Base-by-base conservation (phyloP, 2,888 invertebrate species). In the Acanthosepion esculentum region DNA sequence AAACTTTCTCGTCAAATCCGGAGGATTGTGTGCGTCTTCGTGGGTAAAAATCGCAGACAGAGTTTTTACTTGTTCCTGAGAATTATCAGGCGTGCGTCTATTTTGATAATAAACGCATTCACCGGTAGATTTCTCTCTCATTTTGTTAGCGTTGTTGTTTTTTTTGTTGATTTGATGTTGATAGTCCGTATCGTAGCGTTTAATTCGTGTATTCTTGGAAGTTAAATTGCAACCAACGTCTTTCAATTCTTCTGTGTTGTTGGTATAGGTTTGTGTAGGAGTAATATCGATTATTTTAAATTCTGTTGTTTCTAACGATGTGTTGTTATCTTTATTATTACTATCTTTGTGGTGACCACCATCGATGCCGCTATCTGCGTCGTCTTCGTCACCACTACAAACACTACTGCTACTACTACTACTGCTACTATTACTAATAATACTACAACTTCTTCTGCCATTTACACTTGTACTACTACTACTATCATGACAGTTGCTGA, bases 1-100 rank as follows among this genome's bases (percentile, higher is more conserved):
- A 95, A 96, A 92, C 50, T 48, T 48, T 50, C n/a, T 92, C 23
- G 92, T 92, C 5, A 92, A 50, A 15, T 92, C 92, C 29, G 92
- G 78, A 29, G 78, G 78, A 15, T n/a, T 78, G 10, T 78, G 29
- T 15, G n/a, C 12, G n/a, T 78, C n/a, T 10, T 78, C 78, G 29
- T n/a, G 29, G 78, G 78, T 78, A 78, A 78, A n/a, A n/a, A 78
- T 78, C 26, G 26, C 64, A 5, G 64, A 64, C 29, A 64, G 64
- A 4, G 29, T 64, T 29, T 64, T 15, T 8, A 29, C 29, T n/a
- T 29, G 29, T 12, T 10, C 78, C 12, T 8, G 78, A 8, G 29
- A n/a, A 10, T n/a, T 78, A 8, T 10, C n/a, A n/a, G n/a, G 78
- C 15, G 78, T 10, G 64, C 29, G 78, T n/a, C 78, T 29, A 10